Base-by-base conservation (phyloP, 2,888 invertebrate genomes). In the Leucozona laternaria region DNA sequence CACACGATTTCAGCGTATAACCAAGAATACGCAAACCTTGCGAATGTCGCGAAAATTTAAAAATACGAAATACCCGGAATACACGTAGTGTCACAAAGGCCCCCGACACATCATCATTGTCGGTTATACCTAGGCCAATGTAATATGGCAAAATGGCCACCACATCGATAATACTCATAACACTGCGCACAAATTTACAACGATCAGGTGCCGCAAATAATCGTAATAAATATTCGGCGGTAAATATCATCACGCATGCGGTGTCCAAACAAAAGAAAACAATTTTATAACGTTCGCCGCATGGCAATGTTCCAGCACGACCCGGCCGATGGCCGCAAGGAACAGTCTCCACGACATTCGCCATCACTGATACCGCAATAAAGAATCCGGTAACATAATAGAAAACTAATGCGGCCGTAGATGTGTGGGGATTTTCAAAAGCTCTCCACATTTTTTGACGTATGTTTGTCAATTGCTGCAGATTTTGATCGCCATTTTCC, bases 351-450 rank as follows among this genome's bases (percentile, higher is more conserved):
- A 99, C 97, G 77, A 99, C 99, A 93, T 99, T 99, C 80, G 99
- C 99, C 96, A 99, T 96, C 90, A 99, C 99, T 88, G 98, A 99
- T 62, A 99, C 98, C 89, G 99, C 99, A 91, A 99, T 99, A 94
- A 99, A 99, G 94, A 99, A 99, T 73, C 99, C 99, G 60, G 99
- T 99, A 84, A 99, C 99, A 93, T 99, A 99, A 93, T 99, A 99
- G 93, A 99, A 99, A 85, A 99, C 99, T 90, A 99, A 94, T n/a
- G 99, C 99, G 7, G 99, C 97, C 50, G 99, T 99, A 79, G 98
- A 98, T 82, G 98, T 98, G 93, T 99, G 99, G 37, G 99, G 98
- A 94, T 99, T 99, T 93, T 99, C 99, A 93, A 99, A 99, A 64
- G 99, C 99, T 90, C 99, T 94, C 99, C 99, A 99, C 98, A 99